These are phyloP conservation scores for Vesta saturnalis DNA, from an alignment of 2,888 invertebrate genomes.

Conservation along the genomic window DNA sequence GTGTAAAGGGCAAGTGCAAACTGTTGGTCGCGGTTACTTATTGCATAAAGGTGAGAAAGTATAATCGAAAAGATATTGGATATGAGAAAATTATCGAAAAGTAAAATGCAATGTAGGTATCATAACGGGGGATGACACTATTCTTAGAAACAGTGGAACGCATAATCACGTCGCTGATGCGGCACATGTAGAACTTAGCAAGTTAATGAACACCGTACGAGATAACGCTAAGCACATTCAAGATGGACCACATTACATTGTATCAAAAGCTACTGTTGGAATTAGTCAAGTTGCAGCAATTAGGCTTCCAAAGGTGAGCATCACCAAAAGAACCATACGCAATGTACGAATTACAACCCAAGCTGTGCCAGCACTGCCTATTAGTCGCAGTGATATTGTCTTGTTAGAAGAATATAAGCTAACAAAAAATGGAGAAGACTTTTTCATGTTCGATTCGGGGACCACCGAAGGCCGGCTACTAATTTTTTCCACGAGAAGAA, in stretches of 20 bases:
- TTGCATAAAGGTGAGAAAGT: conserved; percentile 11
- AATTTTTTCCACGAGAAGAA: conserved; percentile 15
- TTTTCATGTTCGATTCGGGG: conserved; percentile 20
- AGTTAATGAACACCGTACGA: conserved; percentile 12
- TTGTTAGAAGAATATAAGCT: conserved; percentile 6
- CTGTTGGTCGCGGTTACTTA: conserved; percentile 2
- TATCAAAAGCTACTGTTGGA: conserved; percentile 4
- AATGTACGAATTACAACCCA: not conserved
- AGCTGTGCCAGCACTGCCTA: not conserved
- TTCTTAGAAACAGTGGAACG: conserved; percentile 10
- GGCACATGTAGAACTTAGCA: conserved; percentile 11
- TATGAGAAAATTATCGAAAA: conserved; percentile 9
- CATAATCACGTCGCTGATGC: conserved; percentile 11
- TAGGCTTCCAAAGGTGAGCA: conserved; percentile 1
- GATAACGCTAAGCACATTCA: conserved; percentile 6
- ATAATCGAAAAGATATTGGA: conserved; percentile 13
- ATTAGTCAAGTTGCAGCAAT: conserved; percentile 9
- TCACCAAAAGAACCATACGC: conserved; percentile 13
- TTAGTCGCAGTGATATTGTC: not conserved
- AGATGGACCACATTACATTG: conserved; percentile 7
- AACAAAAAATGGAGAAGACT: conserved; percentile 6
- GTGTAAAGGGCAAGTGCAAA: conserved; percentile 8
- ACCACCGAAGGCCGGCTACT: conserved; percentile 3
- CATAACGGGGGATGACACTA: conserved; percentile 1
- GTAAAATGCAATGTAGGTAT: conserved; percentile 3